These are phyloP conservation scores for Ditylenchus weischeri DNA, from an alignment of 2,888 invertebrate species.

Conservation along the genomic window DNA sequence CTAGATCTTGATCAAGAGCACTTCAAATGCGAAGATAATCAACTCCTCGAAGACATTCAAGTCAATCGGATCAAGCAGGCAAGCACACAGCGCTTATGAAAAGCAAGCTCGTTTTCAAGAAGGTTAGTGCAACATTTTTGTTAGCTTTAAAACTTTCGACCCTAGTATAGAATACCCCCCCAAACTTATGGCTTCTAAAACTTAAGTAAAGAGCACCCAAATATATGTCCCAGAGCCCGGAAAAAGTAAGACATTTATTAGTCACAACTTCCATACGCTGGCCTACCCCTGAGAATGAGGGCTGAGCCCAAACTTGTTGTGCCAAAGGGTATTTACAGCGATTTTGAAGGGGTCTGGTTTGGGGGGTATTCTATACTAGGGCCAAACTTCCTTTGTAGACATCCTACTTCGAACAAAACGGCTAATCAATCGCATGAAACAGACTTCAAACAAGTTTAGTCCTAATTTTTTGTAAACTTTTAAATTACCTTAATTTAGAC, in stretches of 20 bases:
- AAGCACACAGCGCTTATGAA: constrained; percentile 53
- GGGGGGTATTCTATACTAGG: no score
- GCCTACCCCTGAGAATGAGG: no score
- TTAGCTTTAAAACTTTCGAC: background rate
- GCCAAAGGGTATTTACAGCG: no score
- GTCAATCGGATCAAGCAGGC: constrained; percentile 47
- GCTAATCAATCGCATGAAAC: constrained; percentile 43
- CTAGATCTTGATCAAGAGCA: constrained; percentile 1
- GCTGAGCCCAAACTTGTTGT: no score
- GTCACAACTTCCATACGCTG: no score
- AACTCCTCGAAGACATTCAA: constrained; percentile 32
- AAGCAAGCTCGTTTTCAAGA: constrained; percentile 57
- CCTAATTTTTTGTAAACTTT: background rate
- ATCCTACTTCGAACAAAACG: constrained; percentile 49
- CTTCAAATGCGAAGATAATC: constrained; percentile 37
- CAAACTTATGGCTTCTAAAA: no score
- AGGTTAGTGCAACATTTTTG: no score
- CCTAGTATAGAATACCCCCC: no score
- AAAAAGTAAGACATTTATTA: no score
- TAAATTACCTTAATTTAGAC: background rate
- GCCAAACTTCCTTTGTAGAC: constrained; percentile 29
- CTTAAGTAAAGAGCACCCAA: no score
- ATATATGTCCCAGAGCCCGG: no score
- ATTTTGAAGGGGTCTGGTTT: no score
- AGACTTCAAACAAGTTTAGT: constrained; percentile 37